Base-by-base conservation (phyloP, 2,113 vertebrate genomes). In the Patagioenas fasciata region DNA sequence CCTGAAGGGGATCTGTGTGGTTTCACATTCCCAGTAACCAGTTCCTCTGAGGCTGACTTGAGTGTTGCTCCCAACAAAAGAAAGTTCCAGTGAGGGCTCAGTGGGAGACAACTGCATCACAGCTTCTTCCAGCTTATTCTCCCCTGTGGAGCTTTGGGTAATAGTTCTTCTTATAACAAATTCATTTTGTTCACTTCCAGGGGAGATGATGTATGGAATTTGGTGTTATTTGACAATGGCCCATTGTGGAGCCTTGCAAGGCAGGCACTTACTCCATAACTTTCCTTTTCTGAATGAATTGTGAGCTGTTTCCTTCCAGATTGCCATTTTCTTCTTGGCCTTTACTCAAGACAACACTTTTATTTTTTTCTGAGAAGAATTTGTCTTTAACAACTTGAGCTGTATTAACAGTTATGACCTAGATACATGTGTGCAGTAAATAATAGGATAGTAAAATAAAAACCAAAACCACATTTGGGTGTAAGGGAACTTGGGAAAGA, bases 211-310 rank as follows among this genome's bases (percentile, higher is more conserved):
- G n/a, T 82, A 69, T 95, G 74, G 36, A 54, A 77, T 89, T 89
- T 94, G 73, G 70, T 11, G 3, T 65, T n/a, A 69, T 44, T 32
- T 91, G 40, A 91, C 89, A 93, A 85, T 90, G 54, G 58, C 47
- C 85, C 53, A 95, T 86, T 95, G 91, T 91, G 72, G n/a, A 93
- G 65, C 36, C 34, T 85, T 89, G 66, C 79, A 75, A 89, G 50
- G 50, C 57, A 92, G 65, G 50, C 84, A 75, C 8, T 95, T 72
- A 91, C 11, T 75, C 54, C 53, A 71, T 69, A 89, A 80, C 89
- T 96, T 95, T 93, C 69, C 77, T 97, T 94, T 96, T 96, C 84
- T 86, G 85, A 54, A 60, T 90, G 81, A 94, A 85, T 47, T 89
- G 44, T 62, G 61, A 81, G 51, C 51, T 79, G 8, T 70, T 95